A percentile compares a stretch with the other conserved stretches of the same genome.
Evolutionary conservation across 2,797 vertebrate species (phyloP).

Genomic region (Euthynnus affinis): DNA sequence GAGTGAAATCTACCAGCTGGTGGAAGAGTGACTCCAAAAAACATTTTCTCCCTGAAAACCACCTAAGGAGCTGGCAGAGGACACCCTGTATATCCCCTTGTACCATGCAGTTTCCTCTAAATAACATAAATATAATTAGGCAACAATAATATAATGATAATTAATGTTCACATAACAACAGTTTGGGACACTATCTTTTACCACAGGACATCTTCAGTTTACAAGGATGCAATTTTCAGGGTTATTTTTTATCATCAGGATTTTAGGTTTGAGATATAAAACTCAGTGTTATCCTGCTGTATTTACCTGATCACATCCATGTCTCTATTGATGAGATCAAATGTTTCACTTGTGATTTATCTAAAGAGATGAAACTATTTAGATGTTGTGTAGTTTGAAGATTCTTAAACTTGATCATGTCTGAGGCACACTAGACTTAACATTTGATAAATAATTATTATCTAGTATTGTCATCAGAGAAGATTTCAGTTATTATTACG

Average conservation of each 20-base stretch:
- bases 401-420: background rate
- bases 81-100: conserved; percentile 8
- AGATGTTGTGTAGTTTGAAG: background rate
- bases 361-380: background rate
- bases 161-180: conserved; percentile 8
- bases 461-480: background rate
- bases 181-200: conserved; percentile 4
- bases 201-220: conserved; percentile 17
- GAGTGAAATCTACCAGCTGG: conserved; percentile 13
- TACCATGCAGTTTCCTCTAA: background rate
- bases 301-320: conserved; percentile 31
- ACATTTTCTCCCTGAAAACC: conserved; percentile 12
- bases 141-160: background rate
- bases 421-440: too few relatives aligned
- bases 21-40: conserved; percentile 14
- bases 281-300: conserved; percentile 16
- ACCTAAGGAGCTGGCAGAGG: conserved; percentile 15
- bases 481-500: background rate
- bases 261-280: conserved; percentile 5
- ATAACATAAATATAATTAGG: conserved; percentile 32
- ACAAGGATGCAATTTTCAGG: background rate
- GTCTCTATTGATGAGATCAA: conserved; percentile 9
- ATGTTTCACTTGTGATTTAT: background rate
- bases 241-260: background rate
- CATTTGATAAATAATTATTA: conserved; percentile 11